Base-by-base conservation (phyloP, 2,113 vertebrate species). In the Oncorhynchus gorbuscha region DNA sequence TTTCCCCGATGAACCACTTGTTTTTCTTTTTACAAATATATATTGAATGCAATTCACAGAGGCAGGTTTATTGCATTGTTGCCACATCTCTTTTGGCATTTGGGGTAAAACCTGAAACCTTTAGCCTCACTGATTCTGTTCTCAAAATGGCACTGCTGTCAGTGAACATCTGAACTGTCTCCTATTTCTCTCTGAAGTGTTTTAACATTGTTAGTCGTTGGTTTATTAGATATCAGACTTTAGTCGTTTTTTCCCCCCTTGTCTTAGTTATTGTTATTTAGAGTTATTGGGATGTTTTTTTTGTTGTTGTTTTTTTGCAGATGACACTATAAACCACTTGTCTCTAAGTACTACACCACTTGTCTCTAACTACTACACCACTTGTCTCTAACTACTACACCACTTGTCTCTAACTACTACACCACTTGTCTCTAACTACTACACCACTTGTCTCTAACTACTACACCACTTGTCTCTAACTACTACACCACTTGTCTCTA, bases 141-240 rank as follows among this genome's bases (percentile, higher is more conserved):
- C 93, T 94, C 93, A 30, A 66, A 93, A 30, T 3, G 95, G 93
- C 39, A 2, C 39, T 39, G 39, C 39, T 9, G 2, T 9, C 95
- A 88, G 93, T 93, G 94, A 94, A 94, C 94, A 92, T 94, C 94
- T 94, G 94, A 95, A 94, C 94, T 94, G 93, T 94, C 91, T 97
- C 93, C 96, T 90, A 87, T 35, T 35, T 90, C 88, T 89, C 86
- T 94, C 64, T 66, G 12, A 66, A 94, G 6, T 35, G 35, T 35
- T 94, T 95, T 91, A 95, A 35, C 81, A 86, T 89, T 88, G 82
- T 11, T 92, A 87, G 90, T 13, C 2, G 90, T 91, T 93, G 93
- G 93, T 94, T 94, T 89, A 35, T 88, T 72, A 35, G 93, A 93
- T 95, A 95, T 94, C 93, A 95, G 93, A 94, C 93, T 94, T 94